Evolutionary conservation across 1,140 invertebrate genomes (phyloP), one percentile per base, ranked within the genome.

Genomic region (Lordiphosa mommai): DNA sequence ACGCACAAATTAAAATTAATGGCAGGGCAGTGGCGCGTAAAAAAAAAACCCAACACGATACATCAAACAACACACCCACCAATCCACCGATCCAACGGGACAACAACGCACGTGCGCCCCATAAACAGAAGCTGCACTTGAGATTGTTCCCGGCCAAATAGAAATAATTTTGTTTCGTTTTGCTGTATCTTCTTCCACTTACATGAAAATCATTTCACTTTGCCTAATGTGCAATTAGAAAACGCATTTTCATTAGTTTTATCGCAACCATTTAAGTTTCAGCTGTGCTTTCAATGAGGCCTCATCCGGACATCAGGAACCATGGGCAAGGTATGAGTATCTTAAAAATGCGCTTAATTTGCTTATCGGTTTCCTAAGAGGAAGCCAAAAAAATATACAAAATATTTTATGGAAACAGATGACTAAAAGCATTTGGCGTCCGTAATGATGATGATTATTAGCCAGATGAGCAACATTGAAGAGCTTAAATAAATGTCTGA

Each of bases 211-310:
- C 69, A 49, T 72, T 87, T 87, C 77, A 87, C 84, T 87, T 72
- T 72, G 73, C 57, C 77, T 87, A 87, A 87, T 87, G 84, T 85
- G 74, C 84, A 87, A 87, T 87, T 87, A 87, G 67, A 84, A 80
- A 72, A 87, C 61, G 71, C 77, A 87, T 87, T 87, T 87, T 87
- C 84, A 87, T 87, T 87, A 87, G 84, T 79, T 77, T 87, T 87
- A 87, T 87, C 84, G 84, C 66, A 56, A 55, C 38, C 77, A 67
- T 77, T 82, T 84, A 67, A 41, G 67, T 64, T 72, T 84, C 63
- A 77, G 67, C 72, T 76, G 63, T 56, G 12, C 67, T 72, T 69
- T 77, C 61, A 72, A 84, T 84, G 37, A 41, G 30, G 6, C 58
- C 46, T 34, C 3, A 29, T 37, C 17, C 40, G 6, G 8, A 27